phyloP scores from a whole-genome alignment of 2,113 vertebrate genomes.

The Oryzias woworae region DNA sequence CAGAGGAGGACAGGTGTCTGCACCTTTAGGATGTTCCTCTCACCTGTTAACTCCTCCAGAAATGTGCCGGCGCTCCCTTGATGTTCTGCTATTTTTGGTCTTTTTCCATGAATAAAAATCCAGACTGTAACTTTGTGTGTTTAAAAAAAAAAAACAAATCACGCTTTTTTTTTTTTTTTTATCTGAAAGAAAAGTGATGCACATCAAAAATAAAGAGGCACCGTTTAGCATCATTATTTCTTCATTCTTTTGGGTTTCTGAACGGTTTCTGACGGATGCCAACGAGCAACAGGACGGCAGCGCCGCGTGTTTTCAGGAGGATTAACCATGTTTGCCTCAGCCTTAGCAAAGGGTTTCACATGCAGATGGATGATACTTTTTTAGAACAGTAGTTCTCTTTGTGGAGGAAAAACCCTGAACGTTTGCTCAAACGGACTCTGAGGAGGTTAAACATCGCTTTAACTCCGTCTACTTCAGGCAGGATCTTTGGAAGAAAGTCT shows the following conservation, averaged over 20 bases:
- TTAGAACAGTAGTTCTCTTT: too few relatives aligned
- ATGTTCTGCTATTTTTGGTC: constrained; percentile 18
- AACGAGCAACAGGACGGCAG: too few relatives aligned
- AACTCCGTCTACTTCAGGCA: too few relatives aligned
- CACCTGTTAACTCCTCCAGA: constrained; percentile 42
- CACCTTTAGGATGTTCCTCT: constrained; percentile 43
- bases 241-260: constrained; percentile 12
- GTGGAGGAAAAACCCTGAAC: too few relatives aligned
- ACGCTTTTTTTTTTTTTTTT: background rate
- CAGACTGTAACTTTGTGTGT: constrained; percentile 39
- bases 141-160: constrained; percentile 15
- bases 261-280: constrained; percentile 8
- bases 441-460: too few relatives aligned
- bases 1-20: constrained; percentile 52
- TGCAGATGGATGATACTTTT: too few relatives aligned
- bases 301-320: too few relatives aligned
- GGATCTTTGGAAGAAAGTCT: too few relatives aligned
- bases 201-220: background rate
- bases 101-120: constrained; percentile 52
- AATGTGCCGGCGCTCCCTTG: constrained; percentile 36
- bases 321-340: too few relatives aligned
- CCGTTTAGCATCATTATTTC: constrained; percentile 23
- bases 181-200: constrained; percentile 1
- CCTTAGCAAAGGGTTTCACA: too few relatives aligned
- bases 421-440: too few relatives aligned